Evolutionary conservation across 2,888 invertebrate species (phyloP).

Genomic region (Harpagoxenus sublaevis): DNA sequence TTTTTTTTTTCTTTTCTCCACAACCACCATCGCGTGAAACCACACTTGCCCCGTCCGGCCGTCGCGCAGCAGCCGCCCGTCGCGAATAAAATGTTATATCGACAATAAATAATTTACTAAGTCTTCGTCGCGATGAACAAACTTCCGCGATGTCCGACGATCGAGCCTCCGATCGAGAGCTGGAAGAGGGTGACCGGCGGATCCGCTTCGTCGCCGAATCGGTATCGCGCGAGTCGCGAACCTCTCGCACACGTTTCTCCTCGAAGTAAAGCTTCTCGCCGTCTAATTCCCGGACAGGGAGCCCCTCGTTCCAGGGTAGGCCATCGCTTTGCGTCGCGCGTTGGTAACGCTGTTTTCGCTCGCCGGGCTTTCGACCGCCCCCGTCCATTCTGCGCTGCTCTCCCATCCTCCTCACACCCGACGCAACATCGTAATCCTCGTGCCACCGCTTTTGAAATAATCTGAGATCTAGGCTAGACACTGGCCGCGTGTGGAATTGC

Average conservation of each 20-base stretch:
- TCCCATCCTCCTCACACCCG: not conserved
- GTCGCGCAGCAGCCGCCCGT: conserved; percentile 72
- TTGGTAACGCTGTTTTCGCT: conserved; percentile 58
- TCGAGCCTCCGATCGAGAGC: conserved; percentile 57
- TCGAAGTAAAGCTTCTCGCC: conserved; percentile 53
- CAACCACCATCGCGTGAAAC: conserved; percentile 50
- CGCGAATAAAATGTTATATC: conserved; percentile 76
- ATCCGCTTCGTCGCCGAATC: conserved; percentile 33
- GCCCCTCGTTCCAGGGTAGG: conserved; percentile 29
- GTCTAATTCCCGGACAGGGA: conserved; percentile 25
- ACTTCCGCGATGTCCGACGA: conserved; percentile 76
- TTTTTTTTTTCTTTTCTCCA: conserved; percentile 34
- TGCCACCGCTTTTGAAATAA: conserved; percentile 74
- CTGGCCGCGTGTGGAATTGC: conserved; percentile 71
- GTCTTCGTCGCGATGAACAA: conserved; percentile 82
- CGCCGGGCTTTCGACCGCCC: conserved; percentile 13
- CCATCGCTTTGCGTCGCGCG: conserved; percentile 61
- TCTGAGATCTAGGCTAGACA: conserved; percentile 78
- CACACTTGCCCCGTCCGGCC: conserved; percentile 54
- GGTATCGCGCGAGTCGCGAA: conserved; percentile 30
- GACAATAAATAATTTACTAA: conserved; percentile 85
- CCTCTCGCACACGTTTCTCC: conserved; percentile 34
- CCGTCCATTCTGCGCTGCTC: conserved; percentile 16
- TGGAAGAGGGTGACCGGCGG: conserved; percentile 57
- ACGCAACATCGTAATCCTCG: conserved; percentile 42